Evolutionary conservation across 2,888 invertebrate genomes (phyloP).

Genomic region (Eupeodes luniger): DNA sequence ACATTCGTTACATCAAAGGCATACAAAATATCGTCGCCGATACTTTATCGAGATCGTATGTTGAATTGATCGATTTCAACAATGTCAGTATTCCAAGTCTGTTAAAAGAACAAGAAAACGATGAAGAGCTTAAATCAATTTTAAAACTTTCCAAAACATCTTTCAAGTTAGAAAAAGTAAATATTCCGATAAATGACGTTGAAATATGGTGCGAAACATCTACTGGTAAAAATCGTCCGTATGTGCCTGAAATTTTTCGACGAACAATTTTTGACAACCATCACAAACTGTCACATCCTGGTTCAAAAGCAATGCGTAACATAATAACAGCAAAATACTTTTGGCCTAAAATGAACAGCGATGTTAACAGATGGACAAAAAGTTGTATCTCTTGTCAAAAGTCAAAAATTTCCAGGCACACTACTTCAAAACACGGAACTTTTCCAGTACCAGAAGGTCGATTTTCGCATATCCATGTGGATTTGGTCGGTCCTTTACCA

Average conservation of each 20-base stretch:
- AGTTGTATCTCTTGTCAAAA: too few relatives aligned
- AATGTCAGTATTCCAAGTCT: background rate
- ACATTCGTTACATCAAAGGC: conserved; percentile 40
- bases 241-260: conserved; percentile 18
- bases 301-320: too few relatives aligned
- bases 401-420: too few relatives aligned
- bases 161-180: background rate
- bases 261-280: conserved; percentile 39
- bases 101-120: conserved; percentile 7
- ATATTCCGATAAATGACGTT: background rate
- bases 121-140: background rate
- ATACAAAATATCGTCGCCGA: conserved; percentile 30
- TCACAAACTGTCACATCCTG: too few relatives aligned
- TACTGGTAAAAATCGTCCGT: conserved; percentile 2
- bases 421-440: too few relatives aligned
- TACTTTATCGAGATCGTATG: conserved; percentile 5
- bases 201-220: conserved; percentile 3
- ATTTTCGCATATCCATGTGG: conserved; percentile 77
- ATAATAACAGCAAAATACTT: too few relatives aligned
- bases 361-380: too few relatives aligned
- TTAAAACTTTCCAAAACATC: background rate
- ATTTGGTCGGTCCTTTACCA: conserved; percentile 21
- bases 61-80: conserved; percentile 15
- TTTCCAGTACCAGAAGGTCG: background rate
- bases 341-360: too few relatives aligned